These are phyloP conservation scores for Pempheris klunzingeri DNA, from an alignment of 2,797 vertebrate species.

Conservation along the genomic window DNA sequence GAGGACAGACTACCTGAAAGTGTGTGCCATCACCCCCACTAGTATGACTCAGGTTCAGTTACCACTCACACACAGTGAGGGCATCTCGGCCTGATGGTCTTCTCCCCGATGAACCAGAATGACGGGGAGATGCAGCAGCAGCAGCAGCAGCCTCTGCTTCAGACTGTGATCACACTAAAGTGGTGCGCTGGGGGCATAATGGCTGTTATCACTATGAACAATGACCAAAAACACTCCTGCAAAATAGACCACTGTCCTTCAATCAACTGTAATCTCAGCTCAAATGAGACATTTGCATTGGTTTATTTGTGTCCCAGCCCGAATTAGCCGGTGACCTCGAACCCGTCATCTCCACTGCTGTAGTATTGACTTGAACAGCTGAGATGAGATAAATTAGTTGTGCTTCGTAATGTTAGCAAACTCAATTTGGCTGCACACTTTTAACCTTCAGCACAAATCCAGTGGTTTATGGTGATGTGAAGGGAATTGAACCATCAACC, in stretches of 20 bases:
- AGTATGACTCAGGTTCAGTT: not conserved
- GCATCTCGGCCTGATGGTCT: conserved; percentile 9
- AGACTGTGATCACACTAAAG: conserved; percentile 46
- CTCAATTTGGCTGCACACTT: not conserved
- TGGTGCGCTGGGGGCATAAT: conserved; percentile 23
- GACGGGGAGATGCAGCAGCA: conserved; percentile 7
- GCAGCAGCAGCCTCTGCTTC: conserved; percentile 34
- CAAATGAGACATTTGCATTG: not conserved
- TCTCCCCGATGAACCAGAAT: not conserved
- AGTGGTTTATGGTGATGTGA: conserved; percentile 7
- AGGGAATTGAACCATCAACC: conserved; percentile 23
- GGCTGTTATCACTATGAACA: conserved; percentile 59
- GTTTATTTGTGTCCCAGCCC: not conserved
- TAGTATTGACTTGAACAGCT: not conserved
- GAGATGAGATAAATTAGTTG: not conserved
- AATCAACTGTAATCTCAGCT: conserved; percentile 32
- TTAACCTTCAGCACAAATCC: not conserved
- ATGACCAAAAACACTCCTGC: conserved; percentile 42
- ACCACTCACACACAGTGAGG: not conserved
- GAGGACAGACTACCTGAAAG: not conserved
- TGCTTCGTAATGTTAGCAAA: not conserved
- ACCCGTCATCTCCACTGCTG: not conserved
- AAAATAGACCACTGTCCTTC: conserved; percentile 30
- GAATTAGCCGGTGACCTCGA: not conserved
- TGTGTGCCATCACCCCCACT: not conserved